phyloP scores from a whole-genome alignment of 2,888 invertebrate species.

The Perithous albicinctus region DNA sequence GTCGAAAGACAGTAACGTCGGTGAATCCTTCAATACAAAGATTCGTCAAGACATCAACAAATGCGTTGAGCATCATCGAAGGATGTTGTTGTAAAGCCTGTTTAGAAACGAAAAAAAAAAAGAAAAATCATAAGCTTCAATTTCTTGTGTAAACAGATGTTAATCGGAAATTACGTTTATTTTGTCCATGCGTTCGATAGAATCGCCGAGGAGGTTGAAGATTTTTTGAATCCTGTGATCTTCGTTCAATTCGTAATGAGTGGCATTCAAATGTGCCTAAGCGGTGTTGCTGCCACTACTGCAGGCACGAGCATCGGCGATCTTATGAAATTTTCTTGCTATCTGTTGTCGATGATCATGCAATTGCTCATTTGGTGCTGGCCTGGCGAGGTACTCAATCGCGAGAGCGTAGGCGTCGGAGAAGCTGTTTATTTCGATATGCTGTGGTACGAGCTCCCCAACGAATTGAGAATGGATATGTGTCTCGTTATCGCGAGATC shows the following conservation, averaged over 20 bases:
- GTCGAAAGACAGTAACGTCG: background rate
- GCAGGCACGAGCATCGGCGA: constrained; percentile 41
- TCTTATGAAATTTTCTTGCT: constrained; percentile 63
- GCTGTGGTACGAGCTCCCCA: constrained; percentile 67
- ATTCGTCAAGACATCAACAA: constrained; percentile 32
- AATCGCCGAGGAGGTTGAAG: constrained; percentile 64
- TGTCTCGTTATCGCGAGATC: constrained; percentile 66
- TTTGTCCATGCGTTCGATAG: constrained; percentile 42
- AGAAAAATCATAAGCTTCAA: background rate
- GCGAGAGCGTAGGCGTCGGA: constrained; percentile 65
- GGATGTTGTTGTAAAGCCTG: constrained; percentile 62
- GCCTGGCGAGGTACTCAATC: constrained; percentile 68
- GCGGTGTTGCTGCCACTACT: constrained; percentile 63
- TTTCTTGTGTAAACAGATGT: background rate
- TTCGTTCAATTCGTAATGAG: constrained; percentile 70
- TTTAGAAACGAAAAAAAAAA: background rate
- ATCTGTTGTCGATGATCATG: constrained; percentile 57
- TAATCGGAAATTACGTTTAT: background rate
- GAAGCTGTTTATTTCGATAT: constrained; percentile 62
- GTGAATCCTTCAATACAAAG: background rate
- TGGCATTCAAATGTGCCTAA: constrained; percentile 71
- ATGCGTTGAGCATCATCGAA: constrained; percentile 66
- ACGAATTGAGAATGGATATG: constrained; percentile 50
- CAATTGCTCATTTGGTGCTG: constrained; percentile 69
- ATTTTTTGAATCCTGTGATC: constrained; percentile 69